These are phyloP conservation scores for Amblyjoppa fuscipennis DNA, from an alignment of 2,888 invertebrate species.

Conservation along the genomic window DNA sequence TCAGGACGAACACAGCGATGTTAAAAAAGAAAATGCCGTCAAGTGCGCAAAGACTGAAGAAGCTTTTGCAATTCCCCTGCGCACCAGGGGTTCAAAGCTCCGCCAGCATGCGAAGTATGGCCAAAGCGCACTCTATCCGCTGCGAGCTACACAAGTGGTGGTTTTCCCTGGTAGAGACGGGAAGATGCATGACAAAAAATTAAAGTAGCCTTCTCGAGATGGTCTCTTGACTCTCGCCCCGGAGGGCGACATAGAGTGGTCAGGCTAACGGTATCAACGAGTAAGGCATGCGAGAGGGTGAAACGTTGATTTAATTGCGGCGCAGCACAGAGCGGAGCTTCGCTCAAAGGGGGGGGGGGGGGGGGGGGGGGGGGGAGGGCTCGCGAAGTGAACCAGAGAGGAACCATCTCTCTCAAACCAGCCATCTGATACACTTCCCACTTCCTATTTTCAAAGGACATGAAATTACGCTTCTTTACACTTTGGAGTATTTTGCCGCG, in stretches of 20 bases:
- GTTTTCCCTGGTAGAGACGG: slow-evolving; percentile 24
- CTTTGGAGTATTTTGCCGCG: not conserved
- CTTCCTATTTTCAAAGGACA: not conserved
- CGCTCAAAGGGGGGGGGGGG: slow-evolving; percentile 34
- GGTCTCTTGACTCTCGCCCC: slow-evolving; percentile 27
- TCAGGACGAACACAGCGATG: not conserved
- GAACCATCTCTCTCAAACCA: slow-evolving; percentile 37
- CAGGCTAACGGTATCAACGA: slow-evolving; percentile 16
- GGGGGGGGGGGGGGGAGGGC: not conserved
- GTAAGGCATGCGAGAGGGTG: slow-evolving; percentile 27
- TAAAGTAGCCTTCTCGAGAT: slow-evolving; percentile 24
- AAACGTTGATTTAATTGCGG: slow-evolving; percentile 56
- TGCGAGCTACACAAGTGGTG: slow-evolving; percentile 8
- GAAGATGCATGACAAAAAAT: slow-evolving; percentile 28
- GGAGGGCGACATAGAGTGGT: not conserved
- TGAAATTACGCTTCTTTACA: slow-evolving; percentile 1
- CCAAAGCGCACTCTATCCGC: slow-evolving; percentile 18
- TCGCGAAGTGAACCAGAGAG: slow-evolving; percentile 8
- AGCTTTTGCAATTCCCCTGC: slow-evolving; percentile 48
- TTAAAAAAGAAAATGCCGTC: not conserved
- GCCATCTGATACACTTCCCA: slow-evolving; percentile 30
- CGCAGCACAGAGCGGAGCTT: slow-evolving; percentile 26
- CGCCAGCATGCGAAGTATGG: slow-evolving; percentile 4
- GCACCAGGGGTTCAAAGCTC: slow-evolving; percentile 16
- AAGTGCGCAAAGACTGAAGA: slow-evolving; percentile 27